phyloP scores from a whole-genome alignment of 2,113 vertebrate species.

The Psettodes erumei region DNA sequence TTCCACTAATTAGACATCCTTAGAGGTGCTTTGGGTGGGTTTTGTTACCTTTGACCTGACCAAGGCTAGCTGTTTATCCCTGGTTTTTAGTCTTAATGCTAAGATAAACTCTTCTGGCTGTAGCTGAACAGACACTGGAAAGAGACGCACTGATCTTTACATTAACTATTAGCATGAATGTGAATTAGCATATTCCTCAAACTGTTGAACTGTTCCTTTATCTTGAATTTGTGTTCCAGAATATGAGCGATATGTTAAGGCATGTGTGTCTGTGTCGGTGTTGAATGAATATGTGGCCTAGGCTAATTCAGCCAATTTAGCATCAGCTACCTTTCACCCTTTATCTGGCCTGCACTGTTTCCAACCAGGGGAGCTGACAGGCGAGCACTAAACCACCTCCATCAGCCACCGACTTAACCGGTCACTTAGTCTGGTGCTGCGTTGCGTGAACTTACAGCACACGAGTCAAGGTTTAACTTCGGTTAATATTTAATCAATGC shows the following conservation, averaged over 20 bases:
- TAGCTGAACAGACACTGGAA: neutral
- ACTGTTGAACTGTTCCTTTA: neutral
- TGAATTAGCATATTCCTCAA: neutral
- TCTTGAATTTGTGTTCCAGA: neutral
- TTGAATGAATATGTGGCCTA: slow-evolving; percentile 37
- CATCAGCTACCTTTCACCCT: slow-evolving; percentile 41
- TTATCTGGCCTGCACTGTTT: slow-evolving; percentile 34
- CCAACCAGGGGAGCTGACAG: slow-evolving; percentile 28
- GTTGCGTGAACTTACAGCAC: slow-evolving; percentile 27
- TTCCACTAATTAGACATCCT: neutral
- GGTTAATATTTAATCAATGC: slow-evolving; percentile 66
- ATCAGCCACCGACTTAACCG: slow-evolving; percentile 27
- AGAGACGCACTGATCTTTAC: too few species aligned
- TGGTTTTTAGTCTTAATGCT: neutral
- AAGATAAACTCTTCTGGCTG: neutral
- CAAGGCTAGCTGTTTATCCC: neutral
- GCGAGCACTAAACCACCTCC: slow-evolving; percentile 36
- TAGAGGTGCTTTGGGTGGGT: neutral
- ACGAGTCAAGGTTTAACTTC: slow-evolving; percentile 31
- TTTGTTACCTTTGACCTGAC: neutral
- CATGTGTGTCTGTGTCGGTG: slow-evolving; percentile 24
- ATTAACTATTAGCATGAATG: neutral
- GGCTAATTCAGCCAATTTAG: slow-evolving; percentile 37
- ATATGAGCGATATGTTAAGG: slow-evolving; percentile 12
- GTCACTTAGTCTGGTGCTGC: neutral